These are phyloP conservation scores for Bombus affinis DNA, from an alignment of 1,140 invertebrate species.

Conservation along the genomic window DNA sequence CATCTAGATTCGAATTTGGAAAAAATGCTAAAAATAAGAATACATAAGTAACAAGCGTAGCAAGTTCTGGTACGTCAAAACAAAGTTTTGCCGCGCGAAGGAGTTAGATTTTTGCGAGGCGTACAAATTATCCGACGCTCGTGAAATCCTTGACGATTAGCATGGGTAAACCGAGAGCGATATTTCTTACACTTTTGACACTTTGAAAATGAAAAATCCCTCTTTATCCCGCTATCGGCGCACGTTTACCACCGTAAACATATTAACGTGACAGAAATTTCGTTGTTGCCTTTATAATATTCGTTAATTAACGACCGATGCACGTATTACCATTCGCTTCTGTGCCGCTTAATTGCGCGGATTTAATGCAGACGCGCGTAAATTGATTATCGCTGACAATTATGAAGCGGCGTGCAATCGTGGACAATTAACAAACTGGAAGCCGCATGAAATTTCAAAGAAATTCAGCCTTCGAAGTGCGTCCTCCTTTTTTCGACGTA, in stretches of 20 bases:
- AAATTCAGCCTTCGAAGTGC: neutral
- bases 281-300: constrained; percentile 29
- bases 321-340: constrained; percentile 8
- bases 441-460: neutral
- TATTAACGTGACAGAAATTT: constrained; percentile 25
- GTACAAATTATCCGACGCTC: neutral
- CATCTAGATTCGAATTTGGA: too few species aligned
- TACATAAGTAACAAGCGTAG: neutral
- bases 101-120: neutral
- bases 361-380: constrained; percentile 27
- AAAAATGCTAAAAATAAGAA: too few species aligned
- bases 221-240: neutral
- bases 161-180: neutral
- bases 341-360: constrained; percentile 7
- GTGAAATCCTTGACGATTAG: neutral
- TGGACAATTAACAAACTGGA: neutral
- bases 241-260: neutral
- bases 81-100: accelerated
- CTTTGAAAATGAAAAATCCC: neutral
- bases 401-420: constrained; percentile 3
- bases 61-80: neutral
- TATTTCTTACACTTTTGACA: neutral
- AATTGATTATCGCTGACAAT: constrained; percentile 34
- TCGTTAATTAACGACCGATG: constrained; percentile 26
- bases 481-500: too few species aligned